Evolutionary conservation across 2,113 vertebrate genomes (phyloP).

Genomic region (Ciconia boyciana): DNA sequence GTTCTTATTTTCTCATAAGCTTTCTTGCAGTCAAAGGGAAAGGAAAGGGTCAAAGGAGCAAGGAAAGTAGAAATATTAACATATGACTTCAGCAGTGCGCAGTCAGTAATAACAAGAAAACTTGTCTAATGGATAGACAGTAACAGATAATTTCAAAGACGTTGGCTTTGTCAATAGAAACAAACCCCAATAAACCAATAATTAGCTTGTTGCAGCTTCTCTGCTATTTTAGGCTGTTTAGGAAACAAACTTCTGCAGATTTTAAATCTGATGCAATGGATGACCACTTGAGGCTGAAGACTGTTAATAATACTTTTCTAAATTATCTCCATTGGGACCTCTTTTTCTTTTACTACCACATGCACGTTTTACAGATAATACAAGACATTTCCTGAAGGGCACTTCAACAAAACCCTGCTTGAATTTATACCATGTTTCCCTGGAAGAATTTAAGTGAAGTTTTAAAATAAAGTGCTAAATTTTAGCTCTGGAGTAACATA

Average conservation of each 20-base stretch:
- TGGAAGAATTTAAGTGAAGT: background rate
- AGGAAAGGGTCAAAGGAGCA: background rate
- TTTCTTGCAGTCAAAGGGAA: background rate
- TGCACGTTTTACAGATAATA: background rate
- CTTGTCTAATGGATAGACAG: background rate
- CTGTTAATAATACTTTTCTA: background rate
- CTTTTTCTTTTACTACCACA: background rate
- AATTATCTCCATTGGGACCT: background rate
- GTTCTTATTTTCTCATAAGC: background rate
- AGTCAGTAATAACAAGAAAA: background rate
- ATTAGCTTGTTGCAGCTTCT: background rate
- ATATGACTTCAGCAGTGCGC: background rate
- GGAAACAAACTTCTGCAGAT: background rate
- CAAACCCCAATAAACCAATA: background rate
- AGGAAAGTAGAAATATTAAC: background rate
- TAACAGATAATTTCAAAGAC: background rate
- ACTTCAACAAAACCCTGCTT: background rate
- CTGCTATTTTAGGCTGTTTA: background rate
- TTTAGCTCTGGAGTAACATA: background rate
- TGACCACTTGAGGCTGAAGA: background rate
- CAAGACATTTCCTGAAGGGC: background rate
- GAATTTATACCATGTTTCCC: background rate
- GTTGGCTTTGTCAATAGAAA: background rate
- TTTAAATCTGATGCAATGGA: background rate
- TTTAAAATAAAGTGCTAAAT: background rate